Evolutionary conservation across 2,888 invertebrate species (phyloP).

Genomic region (Macaria notata): DNA sequence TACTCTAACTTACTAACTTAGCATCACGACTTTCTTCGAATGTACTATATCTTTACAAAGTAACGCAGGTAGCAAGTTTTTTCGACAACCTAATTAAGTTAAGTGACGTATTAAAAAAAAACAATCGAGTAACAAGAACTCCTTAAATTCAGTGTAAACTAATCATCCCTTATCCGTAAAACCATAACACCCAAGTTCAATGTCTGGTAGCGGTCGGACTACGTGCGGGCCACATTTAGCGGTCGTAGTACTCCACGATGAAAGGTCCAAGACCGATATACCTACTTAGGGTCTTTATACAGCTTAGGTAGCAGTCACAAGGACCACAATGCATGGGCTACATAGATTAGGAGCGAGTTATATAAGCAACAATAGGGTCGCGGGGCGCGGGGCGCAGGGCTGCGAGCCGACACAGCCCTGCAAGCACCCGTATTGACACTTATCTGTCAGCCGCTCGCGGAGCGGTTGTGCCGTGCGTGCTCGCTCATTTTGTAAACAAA

Average conservation of each 20-base stretch:
- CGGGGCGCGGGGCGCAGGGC: constrained; percentile 52
- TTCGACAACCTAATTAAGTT: no score
- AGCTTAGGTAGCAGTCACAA: constrained; percentile 13
- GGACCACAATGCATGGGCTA: constrained; percentile 11
- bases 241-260: constrained; percentile 25
- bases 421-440: constrained; percentile 48
- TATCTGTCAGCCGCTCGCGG: constrained; percentile 61
- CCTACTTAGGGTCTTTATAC: constrained; percentile 20
- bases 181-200: no score
- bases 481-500: constrained; percentile 51
- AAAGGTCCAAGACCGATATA: constrained; percentile 29
- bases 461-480: constrained; percentile 59
- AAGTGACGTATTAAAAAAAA: no score
- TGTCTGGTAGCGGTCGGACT: no score
- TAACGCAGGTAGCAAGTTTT: no score
- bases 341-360: constrained; percentile 22
- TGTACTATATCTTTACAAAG: no score
- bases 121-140: no score
- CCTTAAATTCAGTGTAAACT: no score
- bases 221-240: not conserved
- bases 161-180: no score
- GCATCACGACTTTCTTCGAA: no score
- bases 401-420: constrained; percentile 58
- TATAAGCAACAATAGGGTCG: constrained; percentile 38
- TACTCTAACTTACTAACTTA: no score